Conservation (phyloP, 2,113 vertebrate genomes). For the Proteles cristata region DNA sequence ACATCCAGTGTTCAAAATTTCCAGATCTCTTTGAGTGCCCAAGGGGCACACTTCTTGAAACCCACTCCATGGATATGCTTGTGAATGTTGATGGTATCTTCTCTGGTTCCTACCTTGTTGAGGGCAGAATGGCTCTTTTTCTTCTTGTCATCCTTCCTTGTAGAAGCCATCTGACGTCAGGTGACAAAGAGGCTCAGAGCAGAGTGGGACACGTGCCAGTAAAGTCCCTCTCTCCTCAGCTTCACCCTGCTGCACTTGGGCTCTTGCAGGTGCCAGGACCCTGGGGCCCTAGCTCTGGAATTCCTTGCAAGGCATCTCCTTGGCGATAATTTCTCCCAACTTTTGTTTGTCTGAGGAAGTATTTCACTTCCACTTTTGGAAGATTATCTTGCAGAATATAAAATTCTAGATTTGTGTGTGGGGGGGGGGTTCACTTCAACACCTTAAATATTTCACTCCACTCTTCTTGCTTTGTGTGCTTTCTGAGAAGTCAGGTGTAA, state of each 20-base stretch:
- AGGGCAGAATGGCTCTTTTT: not conserved
- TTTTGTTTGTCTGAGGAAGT: not conserved
- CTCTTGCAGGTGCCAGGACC: not conserved
- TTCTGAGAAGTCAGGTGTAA: conserved; percentile 1
- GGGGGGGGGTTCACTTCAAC: not conserved
- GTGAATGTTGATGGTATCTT: not conserved
- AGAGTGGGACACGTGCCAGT: not conserved
- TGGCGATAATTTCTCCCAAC: not conserved
- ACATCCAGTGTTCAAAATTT: not conserved
- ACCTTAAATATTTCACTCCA: not conserved
- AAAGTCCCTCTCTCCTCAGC: not conserved
- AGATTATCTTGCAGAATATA: not conserved
- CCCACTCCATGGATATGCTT: not conserved
- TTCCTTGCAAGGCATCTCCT: not conserved
- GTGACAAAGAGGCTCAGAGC: not conserved
- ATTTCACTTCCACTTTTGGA: not conserved
- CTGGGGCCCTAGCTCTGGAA: not conserved
- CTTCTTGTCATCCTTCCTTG: not conserved
- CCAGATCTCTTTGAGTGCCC: not conserved
- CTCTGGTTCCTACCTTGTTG: not conserved
- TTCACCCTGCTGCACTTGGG: not conserved
- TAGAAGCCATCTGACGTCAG: not conserved
- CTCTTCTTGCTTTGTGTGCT: not conserved
- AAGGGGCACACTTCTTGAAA: not conserved
- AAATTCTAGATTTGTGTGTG: not conserved